Conservation (phyloP, 1,140 invertebrate species). For the Subanguina moxae region DNA sequence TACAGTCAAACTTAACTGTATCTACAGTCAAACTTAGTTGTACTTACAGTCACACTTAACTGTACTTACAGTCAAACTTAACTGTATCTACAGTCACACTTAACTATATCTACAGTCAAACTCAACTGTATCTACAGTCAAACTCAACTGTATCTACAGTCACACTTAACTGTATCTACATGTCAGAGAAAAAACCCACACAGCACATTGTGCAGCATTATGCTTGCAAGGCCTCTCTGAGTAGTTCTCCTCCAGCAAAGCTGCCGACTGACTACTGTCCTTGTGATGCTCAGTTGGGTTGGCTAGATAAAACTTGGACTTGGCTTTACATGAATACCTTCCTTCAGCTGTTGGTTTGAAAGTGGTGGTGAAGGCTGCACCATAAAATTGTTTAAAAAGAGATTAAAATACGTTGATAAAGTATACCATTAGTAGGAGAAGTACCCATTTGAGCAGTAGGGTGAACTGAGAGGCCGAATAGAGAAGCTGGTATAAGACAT, state of each 20-base stretch:
- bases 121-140: too few species aligned
- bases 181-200: constrained; percentile 34
- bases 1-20: too few species aligned
- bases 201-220: constrained; percentile 55
- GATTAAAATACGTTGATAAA: neutral
- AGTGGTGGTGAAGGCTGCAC: constrained; percentile 24
- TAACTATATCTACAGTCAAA: too few species aligned
- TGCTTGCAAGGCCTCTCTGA: constrained; percentile 51
- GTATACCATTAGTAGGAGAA: too few species aligned
- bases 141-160: too few species aligned
- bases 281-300: constrained; percentile 28
- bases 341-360: constrained; percentile 23
- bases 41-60: too few species aligned
- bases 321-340: constrained; percentile 28
- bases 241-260: constrained; percentile 38
- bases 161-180: too few species aligned
- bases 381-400: neutral
- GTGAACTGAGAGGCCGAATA: too few species aligned
- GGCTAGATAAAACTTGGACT: constrained; percentile 48
- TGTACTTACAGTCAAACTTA: too few species aligned
- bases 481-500: neutral
- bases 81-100: too few species aligned
- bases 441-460: too few species aligned
- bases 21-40: too few species aligned
- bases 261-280: constrained; percentile 16